Evolutionary conservation across 2,888 invertebrate genomes (phyloP).

Genomic region (Branchinecta sandiegonensis): DNA sequence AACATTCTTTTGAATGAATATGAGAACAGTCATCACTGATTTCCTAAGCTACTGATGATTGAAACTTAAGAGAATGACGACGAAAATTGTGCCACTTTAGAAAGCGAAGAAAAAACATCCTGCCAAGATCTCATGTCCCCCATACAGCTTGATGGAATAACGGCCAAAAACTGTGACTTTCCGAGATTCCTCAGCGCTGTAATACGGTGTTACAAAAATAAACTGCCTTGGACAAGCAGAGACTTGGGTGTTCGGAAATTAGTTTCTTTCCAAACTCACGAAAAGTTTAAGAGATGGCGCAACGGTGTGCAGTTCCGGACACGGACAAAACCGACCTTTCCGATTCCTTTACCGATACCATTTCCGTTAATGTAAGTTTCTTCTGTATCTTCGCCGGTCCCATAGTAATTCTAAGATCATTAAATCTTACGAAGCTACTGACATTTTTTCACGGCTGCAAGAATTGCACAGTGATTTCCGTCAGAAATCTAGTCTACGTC

Average conservation of each 20-base stretch:
- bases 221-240: background rate
- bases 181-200: background rate
- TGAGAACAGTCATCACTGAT: background rate
- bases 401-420: no score
- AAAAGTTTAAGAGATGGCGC: no score
- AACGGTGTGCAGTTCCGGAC: no score
- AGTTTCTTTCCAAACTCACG: no score
- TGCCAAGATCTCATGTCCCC: slow-evolving; percentile 8
- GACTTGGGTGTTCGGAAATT: background rate
- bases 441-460: no score
- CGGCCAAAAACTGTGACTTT: slow-evolving; percentile 7
- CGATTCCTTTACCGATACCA: no score
- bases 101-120: background rate
- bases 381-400: no score
- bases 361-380: no score
- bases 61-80: background rate
- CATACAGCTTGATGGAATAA: slow-evolving; percentile 1
- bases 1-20: background rate
- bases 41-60: background rate
- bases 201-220: slow-evolving; percentile 13
- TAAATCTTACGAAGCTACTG: no score
- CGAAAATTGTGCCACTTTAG: background rate
- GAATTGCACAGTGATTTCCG: no score
- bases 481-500: no score
- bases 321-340: no score